Evolutionary conservation across 2,797 vertebrate species (phyloP), one percentile per base, ranked within the genome.

Genomic region (Alauda arvensis): DNA sequence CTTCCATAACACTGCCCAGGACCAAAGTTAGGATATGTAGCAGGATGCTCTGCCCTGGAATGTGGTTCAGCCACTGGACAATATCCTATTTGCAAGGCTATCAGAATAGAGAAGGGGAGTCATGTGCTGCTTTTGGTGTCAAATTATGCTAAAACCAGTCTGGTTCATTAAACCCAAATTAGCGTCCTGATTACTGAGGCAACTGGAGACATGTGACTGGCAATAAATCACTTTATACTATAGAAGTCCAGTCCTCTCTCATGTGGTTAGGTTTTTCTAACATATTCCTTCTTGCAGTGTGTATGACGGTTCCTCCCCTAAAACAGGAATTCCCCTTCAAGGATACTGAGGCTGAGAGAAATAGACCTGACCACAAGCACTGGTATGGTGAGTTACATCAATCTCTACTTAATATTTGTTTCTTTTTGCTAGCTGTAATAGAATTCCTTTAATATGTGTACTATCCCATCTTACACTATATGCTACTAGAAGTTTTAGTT

Each of bases 291-390:
- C 39, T 66, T 59, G 23, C 28, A 52, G 15, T 8, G 6, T 24
- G 14, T 42, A 17, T 33, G 39, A 66, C 19, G n/a, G 14, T 59
- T 28, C 28, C n/a, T 29, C 7, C 53, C 24, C 12, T n/a, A n/a
- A 52, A 52, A 16, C 8, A 7, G 16, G 28, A n/a, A 52, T 28
- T 39, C 2, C 28, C 15, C 15, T 66, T 66, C 28, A 28, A n/a
- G 29, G n/a, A 51, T 17, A 57, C 18, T 0, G 0, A 75, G 10
- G 16, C 23, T n/a, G 16, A 66, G 23, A 43, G 26, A 65, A 68
- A 37, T 20, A 51, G 45, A 59, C 9, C 13, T 45, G 13, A 16
- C 28, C 53, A 52, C 23, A 45, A 45, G 16, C n/a, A n/a, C 7
- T 66, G n/a, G 7, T 52, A 24, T 14, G 15, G n/a, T 28, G 28